Evolutionary conservation across 2,797 vertebrate species (phyloP).

Genomic region (Eutrigla gurnardus): DNA sequence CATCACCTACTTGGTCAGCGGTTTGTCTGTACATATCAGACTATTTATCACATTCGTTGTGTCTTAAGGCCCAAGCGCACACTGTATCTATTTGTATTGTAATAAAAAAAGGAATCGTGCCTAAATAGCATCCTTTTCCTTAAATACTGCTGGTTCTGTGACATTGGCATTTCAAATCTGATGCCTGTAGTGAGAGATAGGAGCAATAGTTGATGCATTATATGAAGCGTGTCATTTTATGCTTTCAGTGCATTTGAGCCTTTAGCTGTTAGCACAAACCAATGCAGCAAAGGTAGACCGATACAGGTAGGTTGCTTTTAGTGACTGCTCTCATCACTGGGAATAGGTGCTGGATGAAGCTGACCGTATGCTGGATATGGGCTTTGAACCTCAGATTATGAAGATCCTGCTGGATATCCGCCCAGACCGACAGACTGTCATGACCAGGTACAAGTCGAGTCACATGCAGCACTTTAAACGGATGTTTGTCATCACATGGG

Average conservation of each 20-base stretch:
- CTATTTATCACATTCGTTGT: too few species aligned
- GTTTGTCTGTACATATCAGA: neutral
- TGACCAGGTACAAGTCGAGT: slow-evolving; percentile 90
- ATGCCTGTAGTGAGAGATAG: too few species aligned
- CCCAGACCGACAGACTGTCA: slow-evolving; percentile 95
- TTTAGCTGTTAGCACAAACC: neutral
- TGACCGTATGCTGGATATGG: slow-evolving; percentile 98
- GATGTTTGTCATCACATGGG: neutral
- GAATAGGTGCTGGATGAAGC: slow-evolving; percentile 97
- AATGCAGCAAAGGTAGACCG: neutral
- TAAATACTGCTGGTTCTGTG: too few species aligned
- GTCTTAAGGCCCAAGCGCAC: too few species aligned
- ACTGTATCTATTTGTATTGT: too few species aligned
- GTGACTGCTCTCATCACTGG: neutral
- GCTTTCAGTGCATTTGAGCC: too few species aligned
- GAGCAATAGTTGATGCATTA: too few species aligned
- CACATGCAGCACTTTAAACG: neutral
- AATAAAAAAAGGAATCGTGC: too few species aligned
- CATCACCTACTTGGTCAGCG: slow-evolving; percentile 94
- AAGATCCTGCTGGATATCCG: slow-evolving; percentile 97
- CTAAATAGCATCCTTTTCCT: too few species aligned
- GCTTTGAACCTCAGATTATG: slow-evolving; percentile 98
- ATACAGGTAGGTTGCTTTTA: neutral
- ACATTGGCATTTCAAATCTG: too few species aligned
- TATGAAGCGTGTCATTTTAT: too few species aligned